phyloP scores from a whole-genome alignment of 2,888 invertebrate species.

The Trichopria drosophilae region DNA sequence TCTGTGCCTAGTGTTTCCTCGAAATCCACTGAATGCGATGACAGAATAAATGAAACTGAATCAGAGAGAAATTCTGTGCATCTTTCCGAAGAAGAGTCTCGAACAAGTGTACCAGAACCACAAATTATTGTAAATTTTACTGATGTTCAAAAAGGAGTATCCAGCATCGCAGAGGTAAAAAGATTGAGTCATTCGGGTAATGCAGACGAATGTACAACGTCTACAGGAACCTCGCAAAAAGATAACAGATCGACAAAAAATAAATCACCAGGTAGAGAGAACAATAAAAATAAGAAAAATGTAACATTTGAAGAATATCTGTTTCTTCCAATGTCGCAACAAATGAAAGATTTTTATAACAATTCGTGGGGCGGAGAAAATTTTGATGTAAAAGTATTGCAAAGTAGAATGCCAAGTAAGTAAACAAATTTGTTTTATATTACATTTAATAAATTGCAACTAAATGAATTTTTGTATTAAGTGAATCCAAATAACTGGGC shows the following conservation, averaged over 20 bases:
- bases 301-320: conserved; percentile 39
- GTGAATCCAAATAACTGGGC: conserved; percentile 50
- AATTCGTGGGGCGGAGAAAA: conserved; percentile 69
- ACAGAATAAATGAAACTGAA: conserved; percentile 10
- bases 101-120: not conserved
- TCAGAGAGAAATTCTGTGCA: not conserved
- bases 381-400: conserved; percentile 64
- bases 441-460: conserved; percentile 5
- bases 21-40: conserved; percentile 4
- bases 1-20: conserved; percentile 10
- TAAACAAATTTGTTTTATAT: conserved; percentile 28
- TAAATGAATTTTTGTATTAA: conserved; percentile 31
- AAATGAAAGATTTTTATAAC: conserved; percentile 69
- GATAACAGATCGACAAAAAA: not conserved
- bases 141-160: conserved; percentile 36
- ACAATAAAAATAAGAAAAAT: conserved; percentile 6
- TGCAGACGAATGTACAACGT: conserved; percentile 6
- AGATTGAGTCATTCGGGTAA: conserved; percentile 25
- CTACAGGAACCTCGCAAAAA: not conserved
- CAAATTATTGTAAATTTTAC: conserved; percentile 45
- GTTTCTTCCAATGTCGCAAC: conserved; percentile 49
- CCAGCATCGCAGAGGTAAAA: conserved; percentile 42
- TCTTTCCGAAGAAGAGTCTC: not conserved
- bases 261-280: not conserved
- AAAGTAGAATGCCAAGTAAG: conserved; percentile 69